These are phyloP conservation scores for Charina bottae DNA, from an alignment of 2,113 vertebrate genomes.

Conservation along the genomic window DNA sequence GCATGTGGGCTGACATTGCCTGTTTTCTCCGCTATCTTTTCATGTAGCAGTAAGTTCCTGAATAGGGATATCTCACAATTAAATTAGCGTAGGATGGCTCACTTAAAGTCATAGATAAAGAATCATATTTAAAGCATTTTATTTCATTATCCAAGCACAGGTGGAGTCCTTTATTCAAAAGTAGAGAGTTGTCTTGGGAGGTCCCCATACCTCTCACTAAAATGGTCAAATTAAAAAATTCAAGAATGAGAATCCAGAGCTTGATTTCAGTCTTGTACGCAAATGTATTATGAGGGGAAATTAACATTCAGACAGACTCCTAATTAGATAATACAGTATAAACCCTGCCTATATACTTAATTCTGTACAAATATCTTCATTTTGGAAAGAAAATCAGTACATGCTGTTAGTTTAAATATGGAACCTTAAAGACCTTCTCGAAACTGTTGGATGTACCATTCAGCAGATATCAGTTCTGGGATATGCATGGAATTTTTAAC, in stretches of 20 bases:
- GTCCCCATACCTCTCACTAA: background rate
- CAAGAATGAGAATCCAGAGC: background rate
- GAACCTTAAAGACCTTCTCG: background rate
- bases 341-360: background rate
- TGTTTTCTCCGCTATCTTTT: background rate
- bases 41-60: background rate
- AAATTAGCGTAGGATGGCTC: background rate
- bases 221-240: background rate
- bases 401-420: background rate
- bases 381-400: slow-evolving; percentile 4
- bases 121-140: background rate
- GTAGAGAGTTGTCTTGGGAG: background rate
- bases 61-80: background rate
- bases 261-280: background rate
- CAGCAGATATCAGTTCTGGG: background rate
- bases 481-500: slow-evolving; percentile 5
- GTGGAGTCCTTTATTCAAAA: background rate
- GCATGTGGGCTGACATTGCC: background rate
- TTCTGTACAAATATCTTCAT: background rate
- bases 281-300: background rate
- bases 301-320: background rate
- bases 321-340: background rate
- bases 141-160: background rate
- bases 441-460: slow-evolving; percentile 2
- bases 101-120: background rate